These are phyloP conservation scores for Ursus arctos DNA, from an alignment of 2,113 vertebrate genomes.

Conservation along the genomic window DNA sequence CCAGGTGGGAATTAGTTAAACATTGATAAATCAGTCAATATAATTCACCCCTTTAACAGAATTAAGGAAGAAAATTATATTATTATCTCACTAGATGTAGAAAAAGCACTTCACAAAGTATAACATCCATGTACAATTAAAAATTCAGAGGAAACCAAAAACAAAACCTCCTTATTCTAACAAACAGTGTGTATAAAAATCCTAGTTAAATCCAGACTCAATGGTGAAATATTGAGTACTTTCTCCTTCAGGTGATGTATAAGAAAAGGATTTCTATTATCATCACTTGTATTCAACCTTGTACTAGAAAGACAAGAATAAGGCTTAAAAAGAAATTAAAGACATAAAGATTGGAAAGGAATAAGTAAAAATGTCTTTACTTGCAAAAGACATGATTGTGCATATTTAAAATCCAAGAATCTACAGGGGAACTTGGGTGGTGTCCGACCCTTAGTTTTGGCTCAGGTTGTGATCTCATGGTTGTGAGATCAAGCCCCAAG, in stretches of 20 bases:
- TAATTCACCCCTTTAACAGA: background rate
- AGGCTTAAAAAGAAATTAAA: background rate
- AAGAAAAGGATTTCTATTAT: background rate
- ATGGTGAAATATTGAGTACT: background rate
- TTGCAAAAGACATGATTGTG: background rate
- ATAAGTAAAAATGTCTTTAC: background rate
- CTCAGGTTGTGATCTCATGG: too few relatives aligned
- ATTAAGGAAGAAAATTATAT: slow-evolving; percentile 7
- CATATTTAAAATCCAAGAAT: background rate
- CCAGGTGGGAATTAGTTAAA: background rate
- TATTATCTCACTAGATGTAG: background rate
- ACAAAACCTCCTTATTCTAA: background rate
- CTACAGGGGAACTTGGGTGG: too few relatives aligned
- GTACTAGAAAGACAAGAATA: background rate
- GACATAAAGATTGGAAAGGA: background rate
- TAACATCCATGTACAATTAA: background rate
- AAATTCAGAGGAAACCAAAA: background rate
- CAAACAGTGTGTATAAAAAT: background rate
- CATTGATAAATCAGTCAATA: background rate
- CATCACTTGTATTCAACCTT: background rate
- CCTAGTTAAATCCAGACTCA: background rate
- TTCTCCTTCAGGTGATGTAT: background rate
- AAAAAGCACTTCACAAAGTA: background rate
- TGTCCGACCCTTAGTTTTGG: too few relatives aligned
- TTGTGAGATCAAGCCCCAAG: too few relatives aligned